Evolutionary conservation across 2,888 invertebrate genomes (phyloP).

Genomic region (Tupiocoris notatus): DNA sequence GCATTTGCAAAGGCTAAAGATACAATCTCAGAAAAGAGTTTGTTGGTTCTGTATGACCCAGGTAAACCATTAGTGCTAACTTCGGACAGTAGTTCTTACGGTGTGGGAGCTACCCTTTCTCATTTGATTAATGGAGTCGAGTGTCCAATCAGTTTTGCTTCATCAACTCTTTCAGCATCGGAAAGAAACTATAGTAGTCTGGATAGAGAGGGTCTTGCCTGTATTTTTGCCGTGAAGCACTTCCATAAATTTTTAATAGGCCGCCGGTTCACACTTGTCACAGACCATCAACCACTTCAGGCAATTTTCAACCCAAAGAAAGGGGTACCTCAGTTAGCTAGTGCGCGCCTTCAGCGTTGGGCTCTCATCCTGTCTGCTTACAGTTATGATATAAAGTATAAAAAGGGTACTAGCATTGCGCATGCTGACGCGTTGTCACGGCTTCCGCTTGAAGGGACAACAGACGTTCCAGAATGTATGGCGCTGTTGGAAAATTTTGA

Average conservation of each 20-base stretch:
- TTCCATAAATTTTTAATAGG: slow-evolving; percentile 6
- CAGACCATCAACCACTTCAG: not conserved
- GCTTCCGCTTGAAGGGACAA: not conserved
- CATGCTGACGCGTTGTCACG: slow-evolving; percentile 35
- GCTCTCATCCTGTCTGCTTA: slow-evolving; percentile 22
- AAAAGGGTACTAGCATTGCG: slow-evolving; percentile 16
- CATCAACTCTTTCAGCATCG: not conserved
- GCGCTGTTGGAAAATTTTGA: not conserved
- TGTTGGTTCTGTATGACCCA: not conserved
- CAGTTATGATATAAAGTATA: slow-evolving; percentile 21
- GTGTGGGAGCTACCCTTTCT: not conserved
- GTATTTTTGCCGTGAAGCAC: not conserved
- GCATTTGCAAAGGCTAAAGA: not conserved
- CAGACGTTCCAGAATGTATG: not conserved
- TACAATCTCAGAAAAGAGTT: not conserved
- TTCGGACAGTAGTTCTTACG: not conserved
- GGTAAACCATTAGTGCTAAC: slow-evolving; percentile 1
- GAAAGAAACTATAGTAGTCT: slow-evolving; percentile 1
- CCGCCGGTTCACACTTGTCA: not conserved
- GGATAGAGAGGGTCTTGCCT: not conserved
- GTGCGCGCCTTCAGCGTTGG: slow-evolving; percentile 29
- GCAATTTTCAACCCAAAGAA: slow-evolving; percentile 14
- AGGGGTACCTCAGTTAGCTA: slow-evolving; percentile 21
- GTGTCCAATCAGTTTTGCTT: not conserved
- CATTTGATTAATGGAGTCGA: not conserved